Percentiles rank a stretch among this genome's conserved stretches.
Evolutionary conservation across 2,113 vertebrate species (phyloP).

Genomic region (Dasypus novemcinctus): DNA sequence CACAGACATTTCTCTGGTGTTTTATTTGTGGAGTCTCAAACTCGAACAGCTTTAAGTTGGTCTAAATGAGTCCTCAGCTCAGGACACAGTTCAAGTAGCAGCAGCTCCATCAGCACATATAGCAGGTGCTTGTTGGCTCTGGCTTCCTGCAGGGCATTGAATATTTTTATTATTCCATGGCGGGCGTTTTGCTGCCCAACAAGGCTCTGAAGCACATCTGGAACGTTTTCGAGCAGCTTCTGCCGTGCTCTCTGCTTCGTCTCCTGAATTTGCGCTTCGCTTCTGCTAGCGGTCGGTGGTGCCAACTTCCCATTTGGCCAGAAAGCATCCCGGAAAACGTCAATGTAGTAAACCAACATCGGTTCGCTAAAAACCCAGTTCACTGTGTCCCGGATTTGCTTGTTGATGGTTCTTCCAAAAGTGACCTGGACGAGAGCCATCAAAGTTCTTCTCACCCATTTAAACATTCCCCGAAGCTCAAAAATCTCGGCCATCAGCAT

Average conservation of each 20-base stretch:
- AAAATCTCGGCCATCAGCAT: too few relatives aligned
- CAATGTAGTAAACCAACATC: constrained; percentile 97
- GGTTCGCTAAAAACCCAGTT: constrained; percentile 98
- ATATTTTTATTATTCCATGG: constrained; percentile 96
- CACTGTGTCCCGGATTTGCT: constrained; percentile 98
- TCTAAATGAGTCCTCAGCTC: constrained; percentile 91
- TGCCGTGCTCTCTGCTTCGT: constrained; percentile 96
- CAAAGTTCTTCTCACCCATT: constrained; percentile 98
- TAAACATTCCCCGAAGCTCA: constrained; percentile 86
- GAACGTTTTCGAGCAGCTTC: constrained; percentile 98
- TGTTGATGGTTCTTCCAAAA: constrained; percentile 99
- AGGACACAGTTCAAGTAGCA: constrained; percentile 94
- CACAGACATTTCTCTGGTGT: constrained; percentile 86
- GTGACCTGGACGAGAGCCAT: constrained; percentile 99
- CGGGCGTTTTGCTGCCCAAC: constrained; percentile 98
- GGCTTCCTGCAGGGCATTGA: constrained; percentile 95
- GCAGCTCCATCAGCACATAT: constrained; percentile 96
- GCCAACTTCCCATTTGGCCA: constrained; percentile 96
- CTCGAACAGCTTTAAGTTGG: constrained; percentile 83
- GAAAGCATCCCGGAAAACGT: constrained; percentile 93
- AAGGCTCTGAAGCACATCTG: constrained; percentile 95
- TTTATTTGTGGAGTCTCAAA: constrained; percentile 81
- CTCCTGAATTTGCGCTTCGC: constrained; percentile 87
- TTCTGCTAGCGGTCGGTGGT: constrained; percentile 84
- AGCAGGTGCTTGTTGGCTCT: constrained; percentile 98